Conservation (phyloP, 2,797 vertebrate species). For the Petrocephalus sullivani region DNA sequence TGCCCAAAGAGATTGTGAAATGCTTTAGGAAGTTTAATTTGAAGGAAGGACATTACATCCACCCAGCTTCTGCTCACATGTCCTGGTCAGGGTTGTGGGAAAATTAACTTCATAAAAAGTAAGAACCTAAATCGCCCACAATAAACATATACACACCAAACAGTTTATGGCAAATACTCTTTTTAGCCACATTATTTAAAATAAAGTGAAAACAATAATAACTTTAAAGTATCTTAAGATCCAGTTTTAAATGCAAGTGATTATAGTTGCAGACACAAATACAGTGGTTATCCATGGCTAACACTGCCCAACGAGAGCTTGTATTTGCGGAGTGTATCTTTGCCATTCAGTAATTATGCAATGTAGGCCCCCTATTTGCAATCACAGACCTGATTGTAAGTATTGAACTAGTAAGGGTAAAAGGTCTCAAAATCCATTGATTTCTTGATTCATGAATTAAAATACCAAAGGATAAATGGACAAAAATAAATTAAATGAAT, state of each 20-base stretch:
- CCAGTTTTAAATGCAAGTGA: neutral
- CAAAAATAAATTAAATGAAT: neutral
- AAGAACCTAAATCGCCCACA: neutral
- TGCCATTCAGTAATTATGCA: conserved; percentile 9
- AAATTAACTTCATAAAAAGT: neutral
- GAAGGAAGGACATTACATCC: neutral
- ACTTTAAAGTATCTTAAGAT: neutral
- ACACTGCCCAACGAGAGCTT: neutral
- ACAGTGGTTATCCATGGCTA: neutral
- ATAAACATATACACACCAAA: neutral
- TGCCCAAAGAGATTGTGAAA: neutral
- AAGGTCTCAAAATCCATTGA: neutral
- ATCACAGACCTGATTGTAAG: neutral
- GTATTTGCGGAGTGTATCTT: conserved; percentile 6
- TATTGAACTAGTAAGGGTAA: conserved; percentile 3
- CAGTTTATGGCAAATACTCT: neutral
- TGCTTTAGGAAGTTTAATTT: neutral
- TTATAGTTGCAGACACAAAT: neutral
- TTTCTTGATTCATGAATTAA: conserved; percentile 12
- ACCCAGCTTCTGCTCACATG: neutral
- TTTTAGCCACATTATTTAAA: neutral
- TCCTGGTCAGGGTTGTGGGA: neutral
- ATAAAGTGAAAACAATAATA: neutral
- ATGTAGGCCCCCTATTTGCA: neutral
- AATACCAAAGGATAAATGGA: conserved; percentile 15